Evolutionary conservation across 2,888 invertebrate species (phyloP), one percentile per base, ranked within the genome.

Genomic region (Sepiola atlantica): DNA sequence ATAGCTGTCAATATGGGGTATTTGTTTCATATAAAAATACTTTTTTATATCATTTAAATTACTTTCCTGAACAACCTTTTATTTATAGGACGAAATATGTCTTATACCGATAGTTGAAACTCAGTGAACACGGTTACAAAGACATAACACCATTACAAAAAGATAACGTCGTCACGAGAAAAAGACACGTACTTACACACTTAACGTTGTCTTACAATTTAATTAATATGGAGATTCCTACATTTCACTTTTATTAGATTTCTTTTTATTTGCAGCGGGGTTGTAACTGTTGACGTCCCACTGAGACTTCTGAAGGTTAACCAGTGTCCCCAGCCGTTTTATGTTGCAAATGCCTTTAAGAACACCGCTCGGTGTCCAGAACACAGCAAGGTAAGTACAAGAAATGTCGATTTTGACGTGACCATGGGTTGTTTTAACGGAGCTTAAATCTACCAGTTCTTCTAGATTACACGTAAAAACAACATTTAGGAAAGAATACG

Each of bases 211-310:
- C n/a, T n/a, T n/a, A n/a, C n/a, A n/a, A n/a, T n/a, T n/a, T n/a
- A n/a, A n/a, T 77, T 28, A 24, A 3, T 77, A 77, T n/a, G n/a
- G 45, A 91, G 14, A 91, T 35, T 6, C 35, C 10, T 35, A n/a
- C 32, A 3, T 91, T 77, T 14, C 16, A 3, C 0, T n/a, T 77
- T 77, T 3, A 77, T 10, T 61, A 14, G 28, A 8, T 77, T 77
- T 93, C 0, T 94, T 94, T 21, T 35, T 54, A 92, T 57, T 94
- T 94, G 10, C 98, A 99, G 99, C 97, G 99, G 99, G 94, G 98
- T 98, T 94, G 99, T 99, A 6, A 98, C 98, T 24, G 99, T 99
- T 55, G 98, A 99, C n/a, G 99, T 99, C 98, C 98, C 98, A 96
- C 98, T 99, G 96, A 97, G 98, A 97, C 98, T 98, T 95, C 97